These are phyloP conservation scores for Rhabditophanes sp. DNA, from an alignment of 2,888 invertebrate genomes.

Conservation along the genomic window DNA sequence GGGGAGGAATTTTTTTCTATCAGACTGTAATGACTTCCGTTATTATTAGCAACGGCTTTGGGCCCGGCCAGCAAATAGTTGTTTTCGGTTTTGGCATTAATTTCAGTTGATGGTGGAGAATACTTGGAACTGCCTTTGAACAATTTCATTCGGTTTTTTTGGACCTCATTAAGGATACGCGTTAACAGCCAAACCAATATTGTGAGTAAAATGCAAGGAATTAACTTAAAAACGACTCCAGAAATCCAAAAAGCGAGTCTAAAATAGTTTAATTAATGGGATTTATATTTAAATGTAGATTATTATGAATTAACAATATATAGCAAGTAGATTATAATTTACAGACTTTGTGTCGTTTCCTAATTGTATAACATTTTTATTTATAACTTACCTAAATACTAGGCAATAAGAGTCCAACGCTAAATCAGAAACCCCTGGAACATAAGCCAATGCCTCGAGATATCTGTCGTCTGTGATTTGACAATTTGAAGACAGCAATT, in stretches of 20 bases:
- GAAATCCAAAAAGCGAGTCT: conserved; percentile 42
- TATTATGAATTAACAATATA: too few species aligned
- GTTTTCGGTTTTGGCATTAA: too few species aligned
- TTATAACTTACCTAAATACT: too few species aligned
- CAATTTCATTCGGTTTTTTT: conserved; percentile 25
- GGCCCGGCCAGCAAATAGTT: conserved; percentile 1
- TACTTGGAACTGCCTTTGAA: too few species aligned
- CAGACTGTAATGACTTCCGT: conserved; percentile 7
- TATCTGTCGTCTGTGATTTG: conserved; percentile 14
- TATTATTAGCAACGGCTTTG: conserved; percentile 5
- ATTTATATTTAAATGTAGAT: too few species aligned
- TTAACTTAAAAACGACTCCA: conserved; percentile 37
- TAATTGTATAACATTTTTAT: too few species aligned
- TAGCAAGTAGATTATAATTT: too few species aligned
- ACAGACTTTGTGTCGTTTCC: too few species aligned
- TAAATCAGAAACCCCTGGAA: conserved; percentile 39
- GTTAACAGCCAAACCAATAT: conserved; percentile 47
- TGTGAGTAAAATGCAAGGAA: conserved; percentile 47
- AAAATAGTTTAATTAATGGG: too few species aligned
- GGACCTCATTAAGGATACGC: conserved; percentile 45
- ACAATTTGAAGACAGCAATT: conserved; percentile 23
- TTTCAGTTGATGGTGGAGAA: too few species aligned
- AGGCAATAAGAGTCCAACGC: conserved; percentile 26
- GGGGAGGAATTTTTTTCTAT: too few species aligned
- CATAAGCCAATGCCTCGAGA: conserved; percentile 19